Percentiles rank a stretch among this genome's conserved stretches.
Conservation (phyloP, 2,888 invertebrate species). For the Stenodera caucasica region DNA sequence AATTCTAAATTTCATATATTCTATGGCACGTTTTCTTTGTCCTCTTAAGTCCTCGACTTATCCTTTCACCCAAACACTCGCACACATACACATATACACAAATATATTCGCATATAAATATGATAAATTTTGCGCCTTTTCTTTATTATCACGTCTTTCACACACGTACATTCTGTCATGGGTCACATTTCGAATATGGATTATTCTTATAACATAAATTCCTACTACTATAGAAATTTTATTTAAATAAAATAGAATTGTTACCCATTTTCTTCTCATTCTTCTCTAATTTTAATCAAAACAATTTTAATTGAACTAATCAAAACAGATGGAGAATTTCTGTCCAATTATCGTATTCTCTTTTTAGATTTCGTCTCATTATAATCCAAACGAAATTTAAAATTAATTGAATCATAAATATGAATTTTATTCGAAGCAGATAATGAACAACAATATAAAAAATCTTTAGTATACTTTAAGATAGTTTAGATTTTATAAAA, state of each 20-base stretch:
- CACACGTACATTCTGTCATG: slow-evolving; percentile 13
- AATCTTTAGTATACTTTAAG: not conserved
- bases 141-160: slow-evolving; percentile 19
- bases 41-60: slow-evolving; percentile 33
- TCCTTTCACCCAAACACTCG: not conserved
- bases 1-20: slow-evolving; percentile 43
- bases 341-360: not conserved
- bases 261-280: too few species aligned
- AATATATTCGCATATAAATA: slow-evolving; percentile 15
- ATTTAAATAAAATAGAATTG: too few species aligned
- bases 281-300: too few species aligned
- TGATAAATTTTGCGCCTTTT: slow-evolving; percentile 32
- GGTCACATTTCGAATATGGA: slow-evolving; percentile 16
- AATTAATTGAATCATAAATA: slow-evolving; percentile 8
- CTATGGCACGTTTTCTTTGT: slow-evolving; percentile 45
- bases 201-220: not conserved
- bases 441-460: not conserved
- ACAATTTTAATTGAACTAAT: not conserved
- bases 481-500: not conserved
- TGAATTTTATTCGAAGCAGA: slow-evolving; percentile 1
- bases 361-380: not conserved
- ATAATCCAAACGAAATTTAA: not conserved
- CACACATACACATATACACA: not conserved
- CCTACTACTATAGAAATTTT: not conserved
- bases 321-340: not conserved